Conservation (phyloP, 53 echinoderm and acorn worm genomes). For the Henricia sp. region DNA sequence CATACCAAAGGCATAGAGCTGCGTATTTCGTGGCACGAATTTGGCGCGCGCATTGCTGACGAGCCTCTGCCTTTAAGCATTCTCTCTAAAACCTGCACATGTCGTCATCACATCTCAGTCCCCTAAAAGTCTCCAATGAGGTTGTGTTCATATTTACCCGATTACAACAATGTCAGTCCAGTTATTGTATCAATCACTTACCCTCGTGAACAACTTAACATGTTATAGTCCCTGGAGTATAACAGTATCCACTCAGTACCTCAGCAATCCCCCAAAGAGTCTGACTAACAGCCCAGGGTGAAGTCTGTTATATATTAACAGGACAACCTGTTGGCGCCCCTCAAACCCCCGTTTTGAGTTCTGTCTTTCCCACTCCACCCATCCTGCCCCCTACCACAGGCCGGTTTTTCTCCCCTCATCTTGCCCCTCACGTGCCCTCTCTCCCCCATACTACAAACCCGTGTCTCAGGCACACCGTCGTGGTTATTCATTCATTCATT, state of each 20-base stretch:
- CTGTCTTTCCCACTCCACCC: slow-evolving; percentile 57
- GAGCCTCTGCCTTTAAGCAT: too few relatives aligned
- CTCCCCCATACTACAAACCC: slow-evolving; percentile 21
- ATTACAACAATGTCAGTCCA: not conserved
- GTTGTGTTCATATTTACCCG: too few relatives aligned
- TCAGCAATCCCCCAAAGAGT: slow-evolving; percentile 19
- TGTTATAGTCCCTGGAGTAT: not conserved
- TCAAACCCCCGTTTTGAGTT: slow-evolving; percentile 1
- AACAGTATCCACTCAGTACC: not conserved
- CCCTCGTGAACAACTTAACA: slow-evolving; percentile 8
- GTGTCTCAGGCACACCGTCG: slow-evolving; percentile 21
- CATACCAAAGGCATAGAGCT: too few relatives aligned
- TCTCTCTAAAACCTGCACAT: too few relatives aligned
- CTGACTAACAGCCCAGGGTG: not conserved
- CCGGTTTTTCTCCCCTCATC: not conserved
- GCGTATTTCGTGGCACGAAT: too few relatives aligned
- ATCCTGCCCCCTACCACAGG: slow-evolving; percentile 31
- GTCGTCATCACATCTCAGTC: too few relatives aligned
- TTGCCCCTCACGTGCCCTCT: not conserved
- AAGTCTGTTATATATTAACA: slow-evolving; percentile 33
- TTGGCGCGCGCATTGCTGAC: too few relatives aligned
- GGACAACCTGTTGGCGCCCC: not conserved
- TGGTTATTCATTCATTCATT: slow-evolving; percentile 9
- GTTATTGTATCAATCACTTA: slow-evolving; percentile 5
- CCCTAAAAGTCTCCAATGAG: too few relatives aligned